A percentile compares a stretch with the other conserved stretches of the same genome.
Conservation (phyloP, 1,140 invertebrate species). For the Adelges cooleyi region DNA sequence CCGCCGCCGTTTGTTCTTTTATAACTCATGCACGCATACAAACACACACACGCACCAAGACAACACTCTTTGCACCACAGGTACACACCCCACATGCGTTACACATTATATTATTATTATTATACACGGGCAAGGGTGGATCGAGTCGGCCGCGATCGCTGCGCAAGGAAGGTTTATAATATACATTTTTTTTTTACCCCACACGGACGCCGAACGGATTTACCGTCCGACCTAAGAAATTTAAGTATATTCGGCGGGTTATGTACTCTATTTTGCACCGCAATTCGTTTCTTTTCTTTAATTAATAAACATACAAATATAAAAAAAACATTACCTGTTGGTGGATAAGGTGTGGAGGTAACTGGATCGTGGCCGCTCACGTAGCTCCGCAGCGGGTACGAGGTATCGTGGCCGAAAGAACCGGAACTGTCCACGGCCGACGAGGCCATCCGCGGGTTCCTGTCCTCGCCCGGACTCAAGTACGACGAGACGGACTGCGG, state of each 20-base stretch:
- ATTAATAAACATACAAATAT: too few species aligned
- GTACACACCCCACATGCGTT: neutral
- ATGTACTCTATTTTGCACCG: too few species aligned
- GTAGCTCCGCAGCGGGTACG: constrained; percentile 49
- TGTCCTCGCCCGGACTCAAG: constrained; percentile 42
- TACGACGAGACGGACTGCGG: constrained; percentile 45
- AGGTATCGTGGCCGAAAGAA: constrained; percentile 54
- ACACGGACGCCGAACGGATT: too few species aligned
- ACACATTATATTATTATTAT: neutral
- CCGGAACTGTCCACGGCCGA: constrained; percentile 47
- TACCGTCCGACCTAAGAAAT: too few species aligned
- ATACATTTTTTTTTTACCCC: too few species aligned
- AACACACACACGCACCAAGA: neutral
- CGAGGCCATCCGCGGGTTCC: constrained; percentile 45
- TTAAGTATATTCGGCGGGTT: too few species aligned
- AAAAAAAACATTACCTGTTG: constrained; percentile 49
- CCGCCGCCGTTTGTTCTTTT: constrained; percentile 14
- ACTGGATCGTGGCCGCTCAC: constrained; percentile 45
- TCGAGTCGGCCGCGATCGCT: too few species aligned
- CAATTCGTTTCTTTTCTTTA: too few species aligned
- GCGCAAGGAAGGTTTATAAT: too few species aligned
- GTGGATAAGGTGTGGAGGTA: constrained; percentile 63
- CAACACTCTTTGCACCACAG: neutral
- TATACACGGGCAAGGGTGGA: neutral
- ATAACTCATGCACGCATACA: neutral